Base-by-base conservation (phyloP, 2,888 invertebrate genomes). In the Nesidiocoris tenuis region DNA sequence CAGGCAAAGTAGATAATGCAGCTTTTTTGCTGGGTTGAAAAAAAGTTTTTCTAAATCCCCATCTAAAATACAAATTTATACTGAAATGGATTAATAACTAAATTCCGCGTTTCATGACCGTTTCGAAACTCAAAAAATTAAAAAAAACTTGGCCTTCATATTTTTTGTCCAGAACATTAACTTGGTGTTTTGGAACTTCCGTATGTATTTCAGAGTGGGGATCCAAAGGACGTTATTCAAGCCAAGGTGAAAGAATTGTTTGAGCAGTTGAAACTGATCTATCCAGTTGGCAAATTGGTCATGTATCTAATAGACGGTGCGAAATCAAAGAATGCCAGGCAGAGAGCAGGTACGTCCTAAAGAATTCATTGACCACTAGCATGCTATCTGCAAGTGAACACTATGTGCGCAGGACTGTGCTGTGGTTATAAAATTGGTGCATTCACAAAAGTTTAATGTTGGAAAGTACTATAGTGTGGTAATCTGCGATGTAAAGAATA, bases 321-420 rank as follows among this genome's bases (percentile, higher is more conserved):
- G 16, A 96, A 96, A 82, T 96, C 97, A 0, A 99, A 99, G 84
- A 98, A 98, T 84, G 94, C 98, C 0, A 88, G 98, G 59, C 98
- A 98, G 83, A 88, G 98, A 82, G 93, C 96, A 81, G 91, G 91
- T 90, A 22, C 56, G 67, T 57, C 5, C 9, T 18, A 19, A 12
- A 22, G 12, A 22, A 63, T 2, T 23, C 9, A 3, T 23, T 1
- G 17, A 3, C 5, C 18, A 59, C 18, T 12, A n/a, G 7, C 17
- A 7, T 17, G 61, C 12, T 17, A n/a, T 5, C 12, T 59, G 12
- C 17, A 5, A 12, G 54, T 54, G 54, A 12, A 54, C 12, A 54
- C 12, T 7, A 12, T 7, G 12, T 54, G 12, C 12, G 12, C 12
- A 12, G 7, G 12, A 7, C 9, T 54, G 7, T 54, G 7, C 12